Base-by-base conservation (phyloP, 2,888 invertebrate species). In the Aricia artaxerxes region DNA sequence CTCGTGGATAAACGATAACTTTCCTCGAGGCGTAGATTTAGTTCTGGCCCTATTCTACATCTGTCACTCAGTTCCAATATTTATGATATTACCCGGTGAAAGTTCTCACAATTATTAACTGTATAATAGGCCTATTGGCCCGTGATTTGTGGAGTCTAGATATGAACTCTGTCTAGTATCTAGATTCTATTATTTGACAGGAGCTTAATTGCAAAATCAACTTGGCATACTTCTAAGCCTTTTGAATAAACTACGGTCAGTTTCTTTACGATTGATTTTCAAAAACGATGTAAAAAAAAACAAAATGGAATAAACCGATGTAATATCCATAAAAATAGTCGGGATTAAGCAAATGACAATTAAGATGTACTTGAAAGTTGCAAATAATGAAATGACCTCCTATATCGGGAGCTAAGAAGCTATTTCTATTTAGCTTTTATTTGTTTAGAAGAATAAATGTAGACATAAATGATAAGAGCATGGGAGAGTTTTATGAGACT, bases 51-150 rank as follows among this genome's bases (percentile, higher is more conserved):
- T 75, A 75, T 75, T 75, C 75, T 31, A 53, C 75, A 75, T 75
- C 75, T 75, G 75, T 75, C 75, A 75, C 24, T 75, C 75, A 75
- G 75, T 44, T 53, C 11, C 31, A 49, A n/a, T 73, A 64, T 64
- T 64, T 64, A 64, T 31, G 64, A 64, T 64, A 64, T 31, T 64
- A 31, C 64, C 31, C 64, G 64, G 64, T 64, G 64, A 64, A 64
- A 64, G 64, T 64, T 31, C 64, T 61, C 64, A 31, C 64, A 64
- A 64, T 64, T 64, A 64, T 64, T 61, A 61, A 61, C 61, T 11
- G 64, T 31, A 64, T 64, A 64, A 64, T 64, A 31, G 64, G 31
- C 31, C 31, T 64, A 64, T 64, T 64, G 24, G 64, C 4, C 31
- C 31, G 31, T 64, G 24, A 64, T 64, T 31, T 31, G 64, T 31